Evolutionary conservation across 1,140 invertebrate species (phyloP), one percentile per base, ranked within the genome.

Genomic region (Anoplolepis gracilipes): DNA sequence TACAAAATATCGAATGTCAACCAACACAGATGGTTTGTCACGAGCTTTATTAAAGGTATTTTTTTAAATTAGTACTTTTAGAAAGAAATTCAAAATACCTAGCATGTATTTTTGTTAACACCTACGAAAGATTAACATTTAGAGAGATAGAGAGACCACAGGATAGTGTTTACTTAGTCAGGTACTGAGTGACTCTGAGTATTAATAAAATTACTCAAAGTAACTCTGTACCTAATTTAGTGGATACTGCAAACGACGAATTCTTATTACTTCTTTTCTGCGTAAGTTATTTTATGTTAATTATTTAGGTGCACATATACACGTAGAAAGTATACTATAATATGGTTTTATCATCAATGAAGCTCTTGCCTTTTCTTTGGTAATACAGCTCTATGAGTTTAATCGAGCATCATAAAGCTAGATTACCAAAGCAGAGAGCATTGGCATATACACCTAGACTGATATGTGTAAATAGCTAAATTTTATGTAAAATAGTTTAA

Each of bases 161-260:
- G 16, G 36, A 46, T 87, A 75, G 87, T 89, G 70, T 87, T 91
- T 92, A 90, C 95, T 94, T 94, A 93, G 93, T 96, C 97, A 97
- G 97, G 97, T 97, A 97, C 97, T 97, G 96, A 97, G 97, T 97
- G 97, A 97, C 97, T 97, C 97, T 97, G 97, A 97, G 97, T 95
- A 93, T 91, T 77, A 82, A 86, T 92, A 82, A 81, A 92, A 90
- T 94, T 85, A 92, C 95, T 96, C 95, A 95, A 95, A 93, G 95
- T 92, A 92, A 92, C 94, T 96, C 91, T 90, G 95, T 96, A 94
- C 94, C 95, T 95, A 91, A 90, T 90, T 89, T 75, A 90, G 93
- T 89, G 86, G 84, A 85, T 90, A 91, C 85, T 84, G 19, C 46
- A 61, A 72, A 57, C 90, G 72, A 78, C 88, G 5, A 53, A 13